These are phyloP conservation scores for Gobius niger DNA, from an alignment of 2,113 vertebrate species.

Conservation along the genomic window DNA sequence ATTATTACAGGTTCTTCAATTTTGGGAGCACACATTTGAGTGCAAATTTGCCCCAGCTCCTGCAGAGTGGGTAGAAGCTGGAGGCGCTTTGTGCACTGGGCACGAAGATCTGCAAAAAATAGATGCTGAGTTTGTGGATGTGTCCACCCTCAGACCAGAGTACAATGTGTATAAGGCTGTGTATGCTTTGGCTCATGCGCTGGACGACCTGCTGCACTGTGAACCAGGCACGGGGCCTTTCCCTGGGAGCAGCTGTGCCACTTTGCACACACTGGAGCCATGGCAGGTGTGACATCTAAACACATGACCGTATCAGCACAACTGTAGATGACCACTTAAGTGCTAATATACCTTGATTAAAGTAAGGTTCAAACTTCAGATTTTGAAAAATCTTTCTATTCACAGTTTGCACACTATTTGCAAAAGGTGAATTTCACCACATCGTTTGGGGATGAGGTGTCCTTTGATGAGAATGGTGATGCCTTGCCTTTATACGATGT, in stretches of 20 bases:
- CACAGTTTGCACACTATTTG: slow-evolving; percentile 67
- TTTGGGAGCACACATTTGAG: slow-evolving; percentile 70
- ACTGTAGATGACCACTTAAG: not conserved
- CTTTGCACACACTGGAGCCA: slow-evolving; percentile 53
- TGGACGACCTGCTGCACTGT: slow-evolving; percentile 65
- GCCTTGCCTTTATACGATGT: slow-evolving; percentile 72
- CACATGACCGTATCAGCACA: too few relatives aligned
- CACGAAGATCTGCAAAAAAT: slow-evolving; percentile 50
- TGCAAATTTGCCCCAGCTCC: slow-evolving; percentile 54
- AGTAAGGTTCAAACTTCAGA: not conserved
- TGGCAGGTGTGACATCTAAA: slow-evolving; percentile 67
- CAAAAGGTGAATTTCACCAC: slow-evolving; percentile 70
- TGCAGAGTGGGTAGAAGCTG: slow-evolving; percentile 13
- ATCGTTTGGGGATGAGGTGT: slow-evolving; percentile 67
- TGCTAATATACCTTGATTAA: not conserved
- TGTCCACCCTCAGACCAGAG: slow-evolving; percentile 56
- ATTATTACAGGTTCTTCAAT: slow-evolving; percentile 45
- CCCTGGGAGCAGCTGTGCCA: slow-evolving; percentile 55
- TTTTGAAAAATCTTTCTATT: not conserved
- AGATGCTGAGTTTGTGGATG: slow-evolving; percentile 52
- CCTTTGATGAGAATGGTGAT: slow-evolving; percentile 74
- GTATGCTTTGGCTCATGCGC: slow-evolving; percentile 69
- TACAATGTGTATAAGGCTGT: slow-evolving; percentile 76
- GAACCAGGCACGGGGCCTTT: slow-evolving; percentile 68
- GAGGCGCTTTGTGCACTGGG: slow-evolving; percentile 56